Evolutionary conservation across 2,113 vertebrate genomes (phyloP).

Genomic region (Notothenia rossii): DNA sequence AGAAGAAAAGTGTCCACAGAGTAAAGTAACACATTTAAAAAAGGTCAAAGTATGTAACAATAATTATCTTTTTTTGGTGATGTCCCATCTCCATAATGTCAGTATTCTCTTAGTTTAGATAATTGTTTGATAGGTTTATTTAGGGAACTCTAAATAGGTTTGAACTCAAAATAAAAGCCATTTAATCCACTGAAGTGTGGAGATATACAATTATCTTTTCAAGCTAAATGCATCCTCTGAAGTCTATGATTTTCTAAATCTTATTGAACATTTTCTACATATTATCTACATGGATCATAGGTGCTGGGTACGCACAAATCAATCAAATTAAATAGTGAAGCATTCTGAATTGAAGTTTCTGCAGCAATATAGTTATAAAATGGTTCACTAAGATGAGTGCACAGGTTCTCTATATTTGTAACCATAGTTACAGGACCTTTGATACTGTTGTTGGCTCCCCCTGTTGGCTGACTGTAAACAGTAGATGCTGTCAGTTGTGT

Average conservation of each 20-base stretch:
- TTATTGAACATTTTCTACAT: no score
- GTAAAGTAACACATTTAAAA: no score
- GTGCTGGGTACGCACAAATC: no score
- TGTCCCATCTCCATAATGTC: no score
- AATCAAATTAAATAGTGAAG: no score
- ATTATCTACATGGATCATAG: no score
- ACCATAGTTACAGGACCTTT: background rate
- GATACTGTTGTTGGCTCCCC: conserved; percentile 10
- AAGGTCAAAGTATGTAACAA: no score
- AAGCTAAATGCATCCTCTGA: no score
- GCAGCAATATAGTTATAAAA: no score
- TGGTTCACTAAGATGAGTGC: background rate
- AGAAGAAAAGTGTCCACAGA: background rate
- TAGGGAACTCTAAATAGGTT: background rate
- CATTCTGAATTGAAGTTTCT: background rate
- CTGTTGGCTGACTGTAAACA: conserved; percentile 9
- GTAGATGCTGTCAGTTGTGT: background rate
- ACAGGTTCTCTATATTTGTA: background rate
- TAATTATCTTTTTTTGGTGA: no score
- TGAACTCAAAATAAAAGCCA: background rate
- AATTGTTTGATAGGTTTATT: background rate
- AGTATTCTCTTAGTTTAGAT: background rate
- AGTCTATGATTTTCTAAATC: no score
- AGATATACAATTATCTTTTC: no score
- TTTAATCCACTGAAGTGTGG: background rate